Conservation (phyloP, 2,797 vertebrate genomes). For the Sebastes glaucus region DNA sequence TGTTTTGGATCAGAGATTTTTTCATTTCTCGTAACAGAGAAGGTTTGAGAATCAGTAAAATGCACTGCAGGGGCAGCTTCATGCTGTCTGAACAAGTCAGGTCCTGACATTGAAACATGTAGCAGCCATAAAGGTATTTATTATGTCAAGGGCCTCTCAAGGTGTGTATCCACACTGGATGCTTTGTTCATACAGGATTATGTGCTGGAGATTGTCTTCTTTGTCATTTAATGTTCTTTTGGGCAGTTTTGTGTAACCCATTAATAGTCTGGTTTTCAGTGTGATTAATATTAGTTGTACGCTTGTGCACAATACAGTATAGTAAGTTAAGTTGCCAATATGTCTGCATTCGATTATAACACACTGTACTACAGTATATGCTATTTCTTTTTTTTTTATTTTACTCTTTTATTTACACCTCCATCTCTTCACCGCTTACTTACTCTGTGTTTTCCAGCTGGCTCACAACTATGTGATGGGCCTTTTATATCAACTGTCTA, state of each 20-base stretch:
- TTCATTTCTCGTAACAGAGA: not conserved
- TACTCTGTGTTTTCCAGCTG: slow-evolving; percentile 3
- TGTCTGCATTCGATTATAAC: not conserved
- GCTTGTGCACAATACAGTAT: not conserved
- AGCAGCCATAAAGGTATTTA: slow-evolving; percentile 72
- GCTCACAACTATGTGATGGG: not conserved
- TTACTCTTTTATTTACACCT: not conserved
- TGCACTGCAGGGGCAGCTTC: slow-evolving; percentile 19
- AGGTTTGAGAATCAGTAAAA: slow-evolving; percentile 36
- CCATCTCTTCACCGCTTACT: slow-evolving; percentile 17
- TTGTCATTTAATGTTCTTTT: not conserved
- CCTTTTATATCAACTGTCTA: slow-evolving; percentile 15
- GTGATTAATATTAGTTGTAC: not conserved
- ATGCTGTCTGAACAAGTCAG: slow-evolving; percentile 74
- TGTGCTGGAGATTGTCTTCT: not conserved
- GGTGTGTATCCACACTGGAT: slow-evolving; percentile 10
- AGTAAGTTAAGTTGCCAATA: not conserved
- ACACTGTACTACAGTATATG: not conserved
- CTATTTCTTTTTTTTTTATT: not conserved
- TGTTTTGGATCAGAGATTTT: slow-evolving; percentile 17
- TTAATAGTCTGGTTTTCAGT: not conserved
- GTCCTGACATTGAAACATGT: slow-evolving; percentile 71
- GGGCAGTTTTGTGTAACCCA: not conserved
- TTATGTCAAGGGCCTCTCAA: slow-evolving; percentile 48
- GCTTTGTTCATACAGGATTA: not conserved